Base-by-base conservation (phyloP, 2,113 vertebrate species). In the Grammomys surdaster region DNA sequence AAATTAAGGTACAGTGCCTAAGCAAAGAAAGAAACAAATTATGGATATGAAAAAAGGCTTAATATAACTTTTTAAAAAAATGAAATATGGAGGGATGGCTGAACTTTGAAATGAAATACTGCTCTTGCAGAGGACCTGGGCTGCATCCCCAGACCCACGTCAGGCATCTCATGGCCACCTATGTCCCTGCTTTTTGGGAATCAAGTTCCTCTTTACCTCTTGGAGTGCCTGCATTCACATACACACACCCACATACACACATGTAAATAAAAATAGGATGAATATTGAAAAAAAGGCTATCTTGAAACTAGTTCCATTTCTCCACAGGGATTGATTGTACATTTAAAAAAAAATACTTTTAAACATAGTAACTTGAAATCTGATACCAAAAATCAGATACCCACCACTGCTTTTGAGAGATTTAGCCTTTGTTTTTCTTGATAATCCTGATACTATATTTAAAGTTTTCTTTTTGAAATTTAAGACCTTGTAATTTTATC, bases 341-440 rank as follows among this genome's bases (percentile, higher is more conserved):
- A 40, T 92, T 70, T 60, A 24, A 60, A 56, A 16, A 4, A 40
- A 82, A 89, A 65, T 95, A 13, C 46, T 87, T 94, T 93, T 46
- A 67, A 85, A 92, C n/a, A 85, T 4, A 78, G n/a, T 75, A 95
- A 80, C 48, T 26, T 77, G 22, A 94, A 95, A 88, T 72, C 51
- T 43, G 80, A 86, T 75, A 76, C 77, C 93, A 69, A 90, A 95
- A 96, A 75, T 67, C 36, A 91, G 20, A 76, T 28, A 70, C 84
- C 63, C 78, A 46, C 67, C 77, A 58, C 63, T 91, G 48, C 46
- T 95, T 80, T n/a, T 81, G 56, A 92, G 13, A 89, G n/a, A 31
- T 20, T 51, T 93, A 73, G 72, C 31, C 11, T 40, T 96, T 33
- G 87, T 77, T 85, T 96, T 96, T 96, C 82, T 90, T 88, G 31